Conservation (phyloP, 2,797 vertebrate genomes). For the Meriones psammophilus region DNA sequence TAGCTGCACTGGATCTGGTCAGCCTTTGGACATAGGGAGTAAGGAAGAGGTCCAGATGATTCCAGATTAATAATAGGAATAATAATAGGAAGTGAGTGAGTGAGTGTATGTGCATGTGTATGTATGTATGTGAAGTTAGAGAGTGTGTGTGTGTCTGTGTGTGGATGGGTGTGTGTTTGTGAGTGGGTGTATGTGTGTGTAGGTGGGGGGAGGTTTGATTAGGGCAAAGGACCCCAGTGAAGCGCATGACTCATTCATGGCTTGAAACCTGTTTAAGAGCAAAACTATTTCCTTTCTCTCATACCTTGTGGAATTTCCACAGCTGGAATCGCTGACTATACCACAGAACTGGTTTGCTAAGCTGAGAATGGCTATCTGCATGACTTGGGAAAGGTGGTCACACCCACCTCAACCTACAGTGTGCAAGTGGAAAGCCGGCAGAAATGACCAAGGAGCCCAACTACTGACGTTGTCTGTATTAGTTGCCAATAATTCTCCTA, state of each 20-base stretch:
- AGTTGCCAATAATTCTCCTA: neutral
- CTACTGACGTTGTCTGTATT: neutral
- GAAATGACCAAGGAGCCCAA: neutral
- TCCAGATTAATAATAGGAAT: neutral
- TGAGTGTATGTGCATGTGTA: neutral
- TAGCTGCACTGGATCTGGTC: rapidly evolving
- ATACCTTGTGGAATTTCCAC: conserved; percentile 61
- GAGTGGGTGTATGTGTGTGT: neutral
- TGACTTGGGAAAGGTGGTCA: neutral
- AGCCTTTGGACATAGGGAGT: rapidly evolving
- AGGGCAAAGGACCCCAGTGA: neutral
- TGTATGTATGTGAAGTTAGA: neutral
- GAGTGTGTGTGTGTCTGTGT: neutral
- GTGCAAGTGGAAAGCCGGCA: neutral
- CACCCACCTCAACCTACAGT: neutral
- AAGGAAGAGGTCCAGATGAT: too few species aligned
- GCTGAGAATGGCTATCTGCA: neutral
- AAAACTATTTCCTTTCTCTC: conserved; percentile 38
- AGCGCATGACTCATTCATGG: conserved; percentile 54
- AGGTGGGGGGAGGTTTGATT: neutral
- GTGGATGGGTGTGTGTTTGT: neutral
- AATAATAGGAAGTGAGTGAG: neutral
- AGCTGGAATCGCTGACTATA: conserved; percentile 3
- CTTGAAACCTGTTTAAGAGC: conserved; percentile 24
- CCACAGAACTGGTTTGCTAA: neutral